phyloP scores from a whole-genome alignment of 2,113 vertebrate species.

The Semicossyphus pulcher region DNA sequence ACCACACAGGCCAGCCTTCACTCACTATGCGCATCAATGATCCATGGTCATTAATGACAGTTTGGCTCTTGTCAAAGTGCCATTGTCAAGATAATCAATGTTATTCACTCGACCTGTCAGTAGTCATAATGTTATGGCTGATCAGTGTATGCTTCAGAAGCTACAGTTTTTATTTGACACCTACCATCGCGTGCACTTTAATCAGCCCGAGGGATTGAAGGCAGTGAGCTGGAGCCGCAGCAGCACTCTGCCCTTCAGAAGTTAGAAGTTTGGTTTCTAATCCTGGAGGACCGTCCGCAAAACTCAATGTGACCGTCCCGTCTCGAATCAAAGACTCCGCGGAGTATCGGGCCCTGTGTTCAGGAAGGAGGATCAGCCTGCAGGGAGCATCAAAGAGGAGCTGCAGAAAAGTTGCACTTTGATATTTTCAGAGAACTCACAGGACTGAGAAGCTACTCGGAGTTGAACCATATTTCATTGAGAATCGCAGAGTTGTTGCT shows the following conservation, averaged over 20 bases:
- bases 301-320: neutral
- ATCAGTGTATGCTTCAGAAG: no score
- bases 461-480: neutral
- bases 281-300: slow-evolving; percentile 10
- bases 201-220: neutral
- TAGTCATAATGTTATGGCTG: no score
- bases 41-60: no score
- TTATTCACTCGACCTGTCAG: no score
- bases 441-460: neutral
- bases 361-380: neutral
- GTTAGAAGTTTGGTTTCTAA: neutral
- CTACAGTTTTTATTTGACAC: neutral
- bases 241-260: neutral
- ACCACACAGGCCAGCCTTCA: no score
- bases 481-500: neutral
- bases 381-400: neutral
- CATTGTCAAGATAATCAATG: no score
- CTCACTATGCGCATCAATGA: no score
- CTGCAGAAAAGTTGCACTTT: neutral
- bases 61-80: no score
- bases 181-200: neutral
- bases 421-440: slow-evolving; percentile 17
- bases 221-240: neutral
- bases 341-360: neutral
- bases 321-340: slow-evolving; percentile 17